Base-by-base conservation (phyloP, 2,888 invertebrate species). In the Cheilosia scutellata region DNA sequence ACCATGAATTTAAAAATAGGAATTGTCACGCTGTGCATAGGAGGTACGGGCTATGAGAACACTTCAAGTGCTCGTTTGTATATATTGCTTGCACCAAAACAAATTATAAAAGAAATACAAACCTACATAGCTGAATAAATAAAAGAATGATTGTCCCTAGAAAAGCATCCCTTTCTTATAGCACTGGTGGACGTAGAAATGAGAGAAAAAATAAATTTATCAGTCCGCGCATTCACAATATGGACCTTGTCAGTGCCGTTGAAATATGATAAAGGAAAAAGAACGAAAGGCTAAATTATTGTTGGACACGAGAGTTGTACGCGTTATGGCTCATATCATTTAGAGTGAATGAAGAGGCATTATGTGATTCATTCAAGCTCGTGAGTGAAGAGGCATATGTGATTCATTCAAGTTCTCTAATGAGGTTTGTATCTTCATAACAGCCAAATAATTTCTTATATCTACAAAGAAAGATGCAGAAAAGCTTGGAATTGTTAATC, bases 1-100 rank as follows among this genome's bases (percentile, higher is more conserved):
- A 37, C 57, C 29, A 66, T 71, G 57, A 20, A 25, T 72, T 71
- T 76, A 77, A 76, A 86, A 76, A 86, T 86, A 86, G 80, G 47
- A 77, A 62, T 55, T 76, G 82, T 82, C 82, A 70, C 33, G 25
- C 42, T 37, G 42, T 55, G 16, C 55, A 42, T 65, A 40, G 66
- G 53, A 51, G 58, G 71, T 51, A 37, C 37, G 9, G 25, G 27
- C 27, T 7, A 29, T 27, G 13, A 27, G n/a, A 79, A 27, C 60
- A 42, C 65, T 58, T 82, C 42, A 79, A 79, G 58, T 31, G 51
- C 5, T 31, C 51, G 44, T 66, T 9, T 58, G 20, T 70, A 27
- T 47, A 27, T 13, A 7, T 42, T 72, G 51, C 33, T 62, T 51
- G 11, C 31, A 68, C 58, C 78, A 83, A 83, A 78, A 78, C 83